Evolutionary conservation across 2,797 vertebrate species (phyloP).

Genomic region (Melanotaenia parkinsoni): DNA sequence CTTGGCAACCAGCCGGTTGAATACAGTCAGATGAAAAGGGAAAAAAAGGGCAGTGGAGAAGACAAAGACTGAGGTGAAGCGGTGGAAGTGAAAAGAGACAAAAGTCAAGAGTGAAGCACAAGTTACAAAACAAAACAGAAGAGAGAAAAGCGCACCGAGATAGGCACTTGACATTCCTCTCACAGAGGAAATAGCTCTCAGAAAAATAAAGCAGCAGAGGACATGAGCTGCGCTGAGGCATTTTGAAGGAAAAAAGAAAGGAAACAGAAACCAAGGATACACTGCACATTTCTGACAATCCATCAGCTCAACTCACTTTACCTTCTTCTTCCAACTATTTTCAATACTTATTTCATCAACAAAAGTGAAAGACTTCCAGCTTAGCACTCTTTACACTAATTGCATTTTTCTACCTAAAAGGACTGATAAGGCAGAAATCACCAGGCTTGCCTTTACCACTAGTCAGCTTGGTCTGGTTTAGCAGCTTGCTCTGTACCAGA

Average conservation of each 20-base stretch:
- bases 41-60: background rate
- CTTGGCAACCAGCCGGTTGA: conserved; percentile 18
- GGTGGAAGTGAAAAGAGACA: background rate
- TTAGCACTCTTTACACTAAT: conserved; percentile 11
- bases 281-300: conserved; percentile 33
- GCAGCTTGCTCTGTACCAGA: conserved; percentile 8
- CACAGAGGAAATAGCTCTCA: conserved; percentile 77
- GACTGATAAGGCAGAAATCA: conserved; percentile 3
- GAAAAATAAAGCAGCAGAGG: conserved; percentile 71
- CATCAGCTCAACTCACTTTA: conserved; percentile 37
- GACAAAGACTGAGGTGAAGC: conserved; percentile 26
- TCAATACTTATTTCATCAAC: conserved; percentile 25
- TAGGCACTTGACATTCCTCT: conserved; percentile 81
- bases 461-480: conserved; percentile 29
- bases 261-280: conserved; percentile 52
- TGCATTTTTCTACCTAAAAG: background rate
- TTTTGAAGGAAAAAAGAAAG: conserved; percentile 55
- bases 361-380: conserved; percentile 18
- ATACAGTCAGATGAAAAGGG: background rate
- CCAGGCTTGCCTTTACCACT: conserved; percentile 12
- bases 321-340: conserved; percentile 5
- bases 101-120: conserved; percentile 43
- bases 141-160: conserved; percentile 57
- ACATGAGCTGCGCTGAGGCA: conserved; percentile 66
- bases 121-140: conserved; percentile 61